phyloP scores from a whole-genome alignment of 2,888 invertebrate genomes.

The Napeogenes sylphis region DNA sequence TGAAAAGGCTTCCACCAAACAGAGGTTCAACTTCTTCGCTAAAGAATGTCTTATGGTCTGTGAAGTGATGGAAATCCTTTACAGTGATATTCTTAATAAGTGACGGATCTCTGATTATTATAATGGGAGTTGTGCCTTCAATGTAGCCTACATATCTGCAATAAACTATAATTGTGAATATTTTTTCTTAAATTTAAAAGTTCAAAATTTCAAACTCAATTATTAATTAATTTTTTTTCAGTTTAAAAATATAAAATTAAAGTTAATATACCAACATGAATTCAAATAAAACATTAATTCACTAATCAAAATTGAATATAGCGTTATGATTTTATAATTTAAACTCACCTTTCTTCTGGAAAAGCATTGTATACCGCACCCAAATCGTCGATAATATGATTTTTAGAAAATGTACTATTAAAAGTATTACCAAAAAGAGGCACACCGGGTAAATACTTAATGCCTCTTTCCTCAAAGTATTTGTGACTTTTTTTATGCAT shows the following conservation, averaged over 20 bases:
- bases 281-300: too few species aligned
- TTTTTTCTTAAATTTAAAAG: not conserved
- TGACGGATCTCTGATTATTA: conserved; percentile 75
- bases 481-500: conserved; percentile 43
- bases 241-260: not conserved
- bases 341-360: conserved; percentile 45
- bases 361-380: conserved; percentile 51
- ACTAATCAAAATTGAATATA: too few species aligned
- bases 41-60: conserved; percentile 63
- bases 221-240: too few species aligned
- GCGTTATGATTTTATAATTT: not conserved
- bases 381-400: conserved; percentile 50
- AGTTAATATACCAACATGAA: not conserved
- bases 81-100: conserved; percentile 71
- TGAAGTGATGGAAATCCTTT: conserved; percentile 78
- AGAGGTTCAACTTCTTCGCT: conserved; percentile 60
- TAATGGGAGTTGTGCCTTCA: conserved; percentile 56
- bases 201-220: too few species aligned
- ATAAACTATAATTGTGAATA: conserved; percentile 21
- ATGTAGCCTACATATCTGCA: conserved; percentile 63
- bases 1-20: conserved; percentile 53
- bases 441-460: conserved; percentile 50
- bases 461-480: conserved; percentile 43
- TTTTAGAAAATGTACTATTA: conserved; percentile 38
- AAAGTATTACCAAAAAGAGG: conserved; percentile 59